phyloP scores from a whole-genome alignment of 1,140 invertebrate species.

The Vanessa atalanta region DNA sequence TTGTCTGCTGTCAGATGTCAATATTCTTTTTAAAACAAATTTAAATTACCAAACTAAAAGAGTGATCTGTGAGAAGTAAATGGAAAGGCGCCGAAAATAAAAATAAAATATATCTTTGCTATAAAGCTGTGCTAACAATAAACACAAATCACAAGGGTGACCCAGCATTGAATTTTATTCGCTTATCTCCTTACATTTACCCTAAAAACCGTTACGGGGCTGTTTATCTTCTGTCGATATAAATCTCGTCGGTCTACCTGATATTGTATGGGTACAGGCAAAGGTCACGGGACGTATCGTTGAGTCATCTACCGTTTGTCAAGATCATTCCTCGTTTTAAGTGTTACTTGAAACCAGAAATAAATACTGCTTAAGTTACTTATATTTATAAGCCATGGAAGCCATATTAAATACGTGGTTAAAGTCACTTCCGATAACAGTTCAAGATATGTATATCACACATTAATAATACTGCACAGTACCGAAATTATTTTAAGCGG shows the following conservation, averaged over 20 bases:
- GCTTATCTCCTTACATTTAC: conserved; percentile 6
- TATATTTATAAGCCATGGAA: not conserved
- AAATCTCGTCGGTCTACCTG: conserved; percentile 19
- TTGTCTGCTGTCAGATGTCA: too few relatives aligned
- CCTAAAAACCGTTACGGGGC: conserved; percentile 13
- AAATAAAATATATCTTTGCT: too few relatives aligned
- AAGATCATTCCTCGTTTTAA: conserved; percentile 4
- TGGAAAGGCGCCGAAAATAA: too few relatives aligned
- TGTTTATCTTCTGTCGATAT: conserved; percentile 6
- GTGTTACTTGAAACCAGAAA: conserved; percentile 9
- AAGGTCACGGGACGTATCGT: conserved; percentile 16
- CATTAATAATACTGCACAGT: not conserved
- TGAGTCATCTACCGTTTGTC: conserved; percentile 5
- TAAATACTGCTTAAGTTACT: conserved; percentile 1
- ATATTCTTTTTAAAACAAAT: too few relatives aligned
- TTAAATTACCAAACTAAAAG: too few relatives aligned
- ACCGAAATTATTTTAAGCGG: not conserved
- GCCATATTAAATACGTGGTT: not conserved
- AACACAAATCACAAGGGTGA: not conserved
- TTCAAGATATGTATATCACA: too few relatives aligned
- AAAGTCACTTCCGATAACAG: not conserved
- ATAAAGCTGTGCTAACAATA: not conserved
- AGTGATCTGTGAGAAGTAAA: too few relatives aligned
- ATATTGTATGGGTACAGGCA: conserved; percentile 2
- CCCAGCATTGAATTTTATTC: not conserved